Base-by-base conservation (phyloP, 2,797 vertebrate genomes). In the Harpagifer antarcticus region DNA sequence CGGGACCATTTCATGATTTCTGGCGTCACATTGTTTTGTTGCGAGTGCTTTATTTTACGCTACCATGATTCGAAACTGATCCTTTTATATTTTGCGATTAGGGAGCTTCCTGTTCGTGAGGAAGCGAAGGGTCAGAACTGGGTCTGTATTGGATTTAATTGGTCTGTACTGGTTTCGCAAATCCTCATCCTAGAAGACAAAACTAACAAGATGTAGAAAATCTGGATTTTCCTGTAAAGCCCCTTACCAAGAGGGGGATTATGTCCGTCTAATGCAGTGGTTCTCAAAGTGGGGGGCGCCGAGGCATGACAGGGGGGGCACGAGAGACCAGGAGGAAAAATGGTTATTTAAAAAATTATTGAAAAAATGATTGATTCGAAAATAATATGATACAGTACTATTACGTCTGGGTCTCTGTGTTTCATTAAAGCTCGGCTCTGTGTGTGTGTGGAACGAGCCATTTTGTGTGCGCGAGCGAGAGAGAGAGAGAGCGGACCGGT, bases 121-220 rank as follows among this genome's bases (percentile, higher is more conserved):
- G 62, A 57, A 45, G 44, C 27, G 44, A 2, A 9, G n/a, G 7
- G 47, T 55, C 27, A 27, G 5, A 63, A 60, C 64, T 64, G 65
- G 70, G 50, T 54, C 40, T 66, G 37, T 53, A 20, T 61, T 80
- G 76, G n/a, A 60, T 68, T 52, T 60, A 79, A 68, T 56, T 56
- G 27, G 45, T 77, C 56, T 47, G 4, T 17, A 49, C 44, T 75
- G 58, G 54, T 57, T 68, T 48, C 62, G 17, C 11, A 82, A 75
- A 82, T 68, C 55, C 31, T 31, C 15, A n/a, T 52, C 45, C 10
- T 54, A 9, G 33, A 68, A 63, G 74, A 40, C 44, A 69, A 53
- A 20, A 14, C 12, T 48, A 72, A 76, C 43, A 27, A 12, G 27
- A 72, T 33, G 14, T 7, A 11, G 19, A 23, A 56, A 56, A 49